Evolutionary conservation across 2,888 invertebrate species (phyloP).

Genomic region (Spodoptera picta): DNA sequence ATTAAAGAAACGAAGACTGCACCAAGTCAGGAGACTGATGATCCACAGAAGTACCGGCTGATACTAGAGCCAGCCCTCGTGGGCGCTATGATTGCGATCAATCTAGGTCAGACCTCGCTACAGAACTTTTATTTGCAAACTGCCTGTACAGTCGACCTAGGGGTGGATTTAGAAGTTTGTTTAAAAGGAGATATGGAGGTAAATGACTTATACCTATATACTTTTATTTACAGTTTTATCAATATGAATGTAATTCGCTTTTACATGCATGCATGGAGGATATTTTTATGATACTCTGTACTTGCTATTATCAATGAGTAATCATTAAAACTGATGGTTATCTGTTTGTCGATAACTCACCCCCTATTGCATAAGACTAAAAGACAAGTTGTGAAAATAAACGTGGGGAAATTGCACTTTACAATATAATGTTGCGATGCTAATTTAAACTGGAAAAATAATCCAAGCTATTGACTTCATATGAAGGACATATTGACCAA

Average conservation of each 20-base stretch:
- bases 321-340: neutral
- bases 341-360: neutral
- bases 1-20: constrained; percentile 55
- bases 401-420: no score
- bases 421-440: no score
- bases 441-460: no score
- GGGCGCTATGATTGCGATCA: constrained; percentile 90
- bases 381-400: no score
- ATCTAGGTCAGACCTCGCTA: constrained; percentile 90
- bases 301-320: no score
- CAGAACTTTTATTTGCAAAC: constrained; percentile 93
- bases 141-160: constrained; percentile 92
- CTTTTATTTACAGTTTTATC: neutral
- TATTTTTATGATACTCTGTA: no score
- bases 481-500: no score
- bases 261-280: neutral
- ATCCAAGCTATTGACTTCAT: neutral
- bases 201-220: constrained; percentile 1
- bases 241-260: neutral
- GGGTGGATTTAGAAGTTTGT: constrained; percentile 89
- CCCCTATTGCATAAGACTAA: neutral
- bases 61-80: constrained; percentile 92
- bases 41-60: constrained; percentile 77
- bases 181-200: constrained; percentile 79
- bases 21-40: constrained; percentile 31